phyloP scores from a whole-genome alignment of 1,140 invertebrate species.

The Apis cerana region DNA sequence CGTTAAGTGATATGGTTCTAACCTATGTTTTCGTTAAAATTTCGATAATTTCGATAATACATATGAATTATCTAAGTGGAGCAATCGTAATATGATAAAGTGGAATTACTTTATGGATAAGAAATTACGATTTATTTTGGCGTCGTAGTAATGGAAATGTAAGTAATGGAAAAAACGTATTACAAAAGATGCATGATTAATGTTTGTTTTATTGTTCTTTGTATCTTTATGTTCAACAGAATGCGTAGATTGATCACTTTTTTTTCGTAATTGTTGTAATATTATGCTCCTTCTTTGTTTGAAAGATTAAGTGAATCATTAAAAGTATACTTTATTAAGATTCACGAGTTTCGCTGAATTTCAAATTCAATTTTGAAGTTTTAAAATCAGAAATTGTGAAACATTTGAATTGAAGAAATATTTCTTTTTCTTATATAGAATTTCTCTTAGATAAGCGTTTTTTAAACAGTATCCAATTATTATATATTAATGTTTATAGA shows the following conservation, averaged over 20 bases:
- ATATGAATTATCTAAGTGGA: constrained; percentile 1
- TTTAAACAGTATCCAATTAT: not conserved
- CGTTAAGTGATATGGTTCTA: not conserved
- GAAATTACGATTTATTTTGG: not conserved
- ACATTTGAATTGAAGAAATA: not conserved
- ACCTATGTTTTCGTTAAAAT: not conserved
- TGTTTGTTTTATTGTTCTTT: not conserved
- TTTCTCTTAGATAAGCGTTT: not conserved
- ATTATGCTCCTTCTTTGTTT: not conserved
- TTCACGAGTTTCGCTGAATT: not conserved
- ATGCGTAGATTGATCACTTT: not conserved
- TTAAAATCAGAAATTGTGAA: not conserved
- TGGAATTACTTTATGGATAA: not conserved
- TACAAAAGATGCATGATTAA: not conserved
- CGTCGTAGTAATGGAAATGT: not conserved
- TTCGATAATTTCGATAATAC: not conserved
- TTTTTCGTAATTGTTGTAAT: not conserved
- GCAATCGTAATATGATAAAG: not conserved
- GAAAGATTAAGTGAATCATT: not conserved
- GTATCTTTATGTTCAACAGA: not conserved
- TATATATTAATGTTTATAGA: no score
- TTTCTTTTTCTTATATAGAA: not conserved
- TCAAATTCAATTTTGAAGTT: not conserved
- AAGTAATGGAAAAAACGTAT: not conserved
- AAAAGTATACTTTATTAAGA: not conserved